A percentile compares a stretch with the other conserved stretches of the same genome.
Conservation (phyloP, 2,888 invertebrate species). For the Noctua janthina region DNA sequence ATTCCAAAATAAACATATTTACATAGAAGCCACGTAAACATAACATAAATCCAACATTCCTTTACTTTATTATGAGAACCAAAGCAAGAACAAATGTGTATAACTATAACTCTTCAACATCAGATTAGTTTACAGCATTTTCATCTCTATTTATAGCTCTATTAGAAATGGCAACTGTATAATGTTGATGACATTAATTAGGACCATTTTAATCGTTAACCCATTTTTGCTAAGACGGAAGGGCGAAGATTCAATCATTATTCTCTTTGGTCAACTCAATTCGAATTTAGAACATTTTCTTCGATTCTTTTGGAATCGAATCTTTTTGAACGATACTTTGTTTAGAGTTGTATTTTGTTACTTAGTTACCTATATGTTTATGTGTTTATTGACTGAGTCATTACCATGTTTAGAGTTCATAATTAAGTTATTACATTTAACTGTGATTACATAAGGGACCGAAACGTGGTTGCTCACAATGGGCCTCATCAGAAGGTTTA, state of each 20-base stretch:
- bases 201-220: conserved; percentile 84
- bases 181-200: conserved; percentile 81
- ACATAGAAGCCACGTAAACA: background rate
- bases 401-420: background rate
- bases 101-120: conserved; percentile 44
- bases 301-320: conserved; percentile 48
- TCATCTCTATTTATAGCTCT: conserved; percentile 75
- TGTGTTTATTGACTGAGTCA: background rate
- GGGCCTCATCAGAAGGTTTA: too few species aligned
- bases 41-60: conserved; percentile 27
- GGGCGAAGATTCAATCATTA: conserved; percentile 67
- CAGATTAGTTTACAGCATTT: conserved; percentile 69
- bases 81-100: conserved; percentile 35
- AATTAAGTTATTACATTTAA: background rate
- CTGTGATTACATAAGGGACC: too few species aligned
- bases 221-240: conserved; percentile 76
- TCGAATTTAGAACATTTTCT: conserved; percentile 48
- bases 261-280: conserved; percentile 61
- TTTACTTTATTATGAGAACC: conserved; percentile 27
- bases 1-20: conserved; percentile 10
- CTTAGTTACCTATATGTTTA: background rate
- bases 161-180: conserved; percentile 71
- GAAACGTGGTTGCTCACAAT: too few species aligned
- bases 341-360: conserved; percentile 34
- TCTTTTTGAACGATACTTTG: conserved; percentile 12